Conservation (phyloP, 2,113 vertebrate species). For the Erinaceus europaeus region DNA sequence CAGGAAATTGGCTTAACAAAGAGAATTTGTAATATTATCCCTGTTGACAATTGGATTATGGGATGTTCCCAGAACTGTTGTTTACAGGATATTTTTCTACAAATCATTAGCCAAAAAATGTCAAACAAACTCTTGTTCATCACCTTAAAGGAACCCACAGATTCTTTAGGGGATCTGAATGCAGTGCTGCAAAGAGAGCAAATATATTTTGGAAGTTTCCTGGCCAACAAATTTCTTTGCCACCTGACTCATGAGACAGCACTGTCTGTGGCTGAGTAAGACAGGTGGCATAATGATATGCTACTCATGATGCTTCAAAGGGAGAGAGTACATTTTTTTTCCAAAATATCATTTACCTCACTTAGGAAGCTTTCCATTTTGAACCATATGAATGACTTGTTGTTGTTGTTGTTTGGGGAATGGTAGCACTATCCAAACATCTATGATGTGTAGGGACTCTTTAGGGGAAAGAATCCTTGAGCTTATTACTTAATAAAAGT, state of each 20-base stretch:
- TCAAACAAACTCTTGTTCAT: constrained; percentile 41
- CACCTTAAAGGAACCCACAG: constrained; percentile 34
- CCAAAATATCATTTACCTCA: neutral
- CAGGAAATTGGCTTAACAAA: constrained; percentile 59
- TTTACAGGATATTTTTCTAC: constrained; percentile 42
- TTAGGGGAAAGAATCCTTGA: neutral
- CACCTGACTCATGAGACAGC: neutral
- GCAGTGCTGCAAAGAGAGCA: neutral
- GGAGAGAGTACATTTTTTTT: neutral
- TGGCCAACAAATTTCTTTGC: constrained; percentile 15
- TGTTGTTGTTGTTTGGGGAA: neutral
- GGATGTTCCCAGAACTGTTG: constrained; percentile 22
- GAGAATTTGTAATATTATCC: constrained; percentile 63
- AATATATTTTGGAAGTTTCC: constrained; percentile 22
- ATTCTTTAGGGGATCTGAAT: constrained; percentile 39
- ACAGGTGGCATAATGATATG: neutral
- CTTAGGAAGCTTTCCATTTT: constrained; percentile 12
- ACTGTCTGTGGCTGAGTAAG: neutral
- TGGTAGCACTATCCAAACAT: neutral
- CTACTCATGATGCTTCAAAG: neutral
- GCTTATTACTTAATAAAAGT: neutral
- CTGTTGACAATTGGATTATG: constrained; percentile 57
- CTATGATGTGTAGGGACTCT: neutral
- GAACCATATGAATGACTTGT: neutral
- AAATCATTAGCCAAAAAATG: constrained; percentile 46